phyloP scores from a whole-genome alignment of 2,797 vertebrate genomes.

The Cetoscarus ocellatus region DNA sequence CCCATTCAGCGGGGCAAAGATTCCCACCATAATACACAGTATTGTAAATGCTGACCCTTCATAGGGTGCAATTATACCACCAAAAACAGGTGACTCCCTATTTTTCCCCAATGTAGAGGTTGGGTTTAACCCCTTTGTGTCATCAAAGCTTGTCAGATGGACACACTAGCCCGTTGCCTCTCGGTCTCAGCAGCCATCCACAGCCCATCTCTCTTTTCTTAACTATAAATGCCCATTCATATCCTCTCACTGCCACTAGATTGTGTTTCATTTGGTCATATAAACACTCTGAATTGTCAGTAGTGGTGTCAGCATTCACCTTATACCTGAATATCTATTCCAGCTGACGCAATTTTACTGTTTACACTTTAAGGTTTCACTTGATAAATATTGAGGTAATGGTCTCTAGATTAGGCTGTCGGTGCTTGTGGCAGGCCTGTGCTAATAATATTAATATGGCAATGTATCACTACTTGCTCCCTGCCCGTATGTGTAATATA shows the following conservation, averaged over 20 bases:
- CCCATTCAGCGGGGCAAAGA: conserved; percentile 83
- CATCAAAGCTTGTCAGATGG: conserved; percentile 83
- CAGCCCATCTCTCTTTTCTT: conserved; percentile 69
- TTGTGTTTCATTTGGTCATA: conserved; percentile 77
- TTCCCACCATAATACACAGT: conserved; percentile 91
- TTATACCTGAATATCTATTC: conserved; percentile 9
- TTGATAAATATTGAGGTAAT: neutral
- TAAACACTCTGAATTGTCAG: conserved; percentile 52
- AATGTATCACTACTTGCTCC: too few species aligned
- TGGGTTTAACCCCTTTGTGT: conserved; percentile 86
- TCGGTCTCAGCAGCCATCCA: conserved; percentile 55
- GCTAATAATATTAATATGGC: too few species aligned
- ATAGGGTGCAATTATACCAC: conserved; percentile 85
- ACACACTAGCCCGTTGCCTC: conserved; percentile 75
- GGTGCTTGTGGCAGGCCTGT: too few species aligned
- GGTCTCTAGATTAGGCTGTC: too few species aligned
- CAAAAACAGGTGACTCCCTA: conserved; percentile 84
- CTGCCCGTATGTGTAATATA: too few species aligned
- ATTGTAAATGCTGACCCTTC: conserved; percentile 85
- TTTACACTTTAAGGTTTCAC: conserved; percentile 3
- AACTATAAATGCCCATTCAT: conserved; percentile 82
- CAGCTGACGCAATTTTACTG: neutral
- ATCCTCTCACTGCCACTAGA: conserved; percentile 65
- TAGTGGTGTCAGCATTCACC: conserved; percentile 16
- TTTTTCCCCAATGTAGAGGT: conserved; percentile 77